Evolutionary conservation across 2,888 invertebrate species (phyloP).

Genomic region (Trachelus stipa): DNA sequence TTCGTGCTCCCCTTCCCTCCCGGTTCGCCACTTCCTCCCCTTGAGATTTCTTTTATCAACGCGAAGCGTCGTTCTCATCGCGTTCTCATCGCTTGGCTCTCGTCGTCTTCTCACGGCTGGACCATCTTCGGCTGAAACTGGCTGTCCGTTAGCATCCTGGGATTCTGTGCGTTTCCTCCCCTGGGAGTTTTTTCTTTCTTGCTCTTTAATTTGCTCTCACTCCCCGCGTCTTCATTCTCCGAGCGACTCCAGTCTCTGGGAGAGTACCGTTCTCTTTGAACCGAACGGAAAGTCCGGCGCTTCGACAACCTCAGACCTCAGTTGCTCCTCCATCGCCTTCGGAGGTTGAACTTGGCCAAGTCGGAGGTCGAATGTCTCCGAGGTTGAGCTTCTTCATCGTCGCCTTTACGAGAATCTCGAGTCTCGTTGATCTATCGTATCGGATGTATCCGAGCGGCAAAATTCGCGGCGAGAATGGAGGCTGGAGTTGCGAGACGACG

Average conservation of each 20-base stretch:
- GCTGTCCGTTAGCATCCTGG: background rate
- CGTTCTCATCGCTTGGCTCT: background rate
- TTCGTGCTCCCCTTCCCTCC: too few relatives aligned
- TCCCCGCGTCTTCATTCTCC: background rate
- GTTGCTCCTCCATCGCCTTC: background rate
- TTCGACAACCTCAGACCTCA: background rate
- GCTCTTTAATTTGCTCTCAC: background rate
- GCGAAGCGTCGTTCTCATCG: background rate
- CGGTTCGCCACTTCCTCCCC: background rate
- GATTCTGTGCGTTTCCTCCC: background rate
- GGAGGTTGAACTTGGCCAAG: background rate
- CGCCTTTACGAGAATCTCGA: background rate
- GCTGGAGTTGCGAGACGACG: conserved; percentile 43
- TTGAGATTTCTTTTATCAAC: background rate
- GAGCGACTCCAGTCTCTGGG: background rate
- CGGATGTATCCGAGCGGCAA: conserved; percentile 26
- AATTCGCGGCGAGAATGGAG: conserved; percentile 33
- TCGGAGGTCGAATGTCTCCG: conserved; percentile 16
- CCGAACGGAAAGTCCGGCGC: background rate
- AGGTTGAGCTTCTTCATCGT: background rate
- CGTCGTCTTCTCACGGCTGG: background rate
- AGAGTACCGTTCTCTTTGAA: background rate
- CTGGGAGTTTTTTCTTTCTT: background rate
- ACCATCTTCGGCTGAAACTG: too few relatives aligned
- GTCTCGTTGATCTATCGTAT: conserved; percentile 20